Evolutionary conservation across 2,888 invertebrate species (phyloP).

Genomic region (Stenotaenia linearis): DNA sequence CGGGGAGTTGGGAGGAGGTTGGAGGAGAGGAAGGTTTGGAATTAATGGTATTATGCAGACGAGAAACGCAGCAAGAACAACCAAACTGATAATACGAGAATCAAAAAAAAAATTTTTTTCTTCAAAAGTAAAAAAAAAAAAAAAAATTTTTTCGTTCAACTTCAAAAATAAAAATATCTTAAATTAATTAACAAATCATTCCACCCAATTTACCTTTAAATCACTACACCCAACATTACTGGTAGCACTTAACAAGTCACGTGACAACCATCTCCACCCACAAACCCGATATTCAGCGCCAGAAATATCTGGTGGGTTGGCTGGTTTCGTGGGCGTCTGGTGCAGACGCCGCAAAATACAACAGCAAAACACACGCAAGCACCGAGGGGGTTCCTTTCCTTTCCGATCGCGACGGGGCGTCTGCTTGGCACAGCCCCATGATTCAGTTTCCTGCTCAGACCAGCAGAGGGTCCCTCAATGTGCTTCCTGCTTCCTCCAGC

Average conservation of each 20-base stretch:
- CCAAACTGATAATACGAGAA: not conserved
- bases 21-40: not conserved
- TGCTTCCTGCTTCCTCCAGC: conserved; percentile 32
- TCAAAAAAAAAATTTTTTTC: not conserved
- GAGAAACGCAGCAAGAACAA: not conserved
- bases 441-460: conserved; percentile 31
- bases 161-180: too few species aligned
- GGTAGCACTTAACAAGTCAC: not conserved
- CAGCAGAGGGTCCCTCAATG: conserved; percentile 17
- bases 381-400: conserved; percentile 27
- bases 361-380: conserved; percentile 6
- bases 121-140: not conserved
- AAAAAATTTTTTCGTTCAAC: not conserved
- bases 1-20: not conserved
- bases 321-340: not conserved
- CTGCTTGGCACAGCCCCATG: conserved; percentile 29
- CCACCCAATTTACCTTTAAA: conserved; percentile 7
- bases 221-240: conserved; percentile 2
- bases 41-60: conserved; percentile 24
- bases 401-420: not conserved
- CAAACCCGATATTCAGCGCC: not conserved
- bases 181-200: not conserved
- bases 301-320: not conserved
- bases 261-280: not conserved
- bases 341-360: not conserved